Conservation (phyloP, 2,888 invertebrate species). For the Epinotia ramella region DNA sequence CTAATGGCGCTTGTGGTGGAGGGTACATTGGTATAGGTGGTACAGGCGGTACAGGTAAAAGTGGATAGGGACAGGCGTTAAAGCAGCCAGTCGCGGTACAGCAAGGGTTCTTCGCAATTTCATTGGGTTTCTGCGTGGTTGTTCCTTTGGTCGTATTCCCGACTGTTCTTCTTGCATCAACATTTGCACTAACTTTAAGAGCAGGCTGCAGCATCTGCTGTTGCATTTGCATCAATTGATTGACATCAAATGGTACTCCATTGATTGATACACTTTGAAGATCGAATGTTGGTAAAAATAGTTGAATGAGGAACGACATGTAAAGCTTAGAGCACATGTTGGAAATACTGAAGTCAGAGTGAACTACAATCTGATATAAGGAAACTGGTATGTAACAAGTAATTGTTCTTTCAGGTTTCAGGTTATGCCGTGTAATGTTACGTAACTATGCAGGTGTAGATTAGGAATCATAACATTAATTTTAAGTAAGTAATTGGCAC, state of each 20-base stretch:
- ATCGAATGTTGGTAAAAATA: conserved; percentile 10
- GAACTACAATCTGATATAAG: conserved; percentile 11
- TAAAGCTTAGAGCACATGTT: conserved; percentile 18
- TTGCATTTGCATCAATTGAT: conserved; percentile 24
- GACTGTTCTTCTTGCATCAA: not conserved
- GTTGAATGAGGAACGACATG: conserved; percentile 11
- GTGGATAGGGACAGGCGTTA: conserved; percentile 24
- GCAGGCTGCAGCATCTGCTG: not conserved
- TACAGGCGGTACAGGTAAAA: conserved; percentile 45
- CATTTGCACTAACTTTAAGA: not conserved
- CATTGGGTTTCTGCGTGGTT: not conserved
- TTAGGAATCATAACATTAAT: not conserved
- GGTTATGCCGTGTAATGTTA: not conserved
- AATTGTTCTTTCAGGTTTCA: conserved; percentile 35
- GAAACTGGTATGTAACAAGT: not conserved
- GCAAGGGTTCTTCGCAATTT: conserved; percentile 9
- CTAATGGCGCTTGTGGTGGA: conserved; percentile 53
- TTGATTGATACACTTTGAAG: conserved; percentile 24
- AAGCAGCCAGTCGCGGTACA: conserved; percentile 35
- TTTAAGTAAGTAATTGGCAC: no score
- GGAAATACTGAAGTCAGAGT: conserved; percentile 16
- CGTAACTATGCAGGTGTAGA: conserved; percentile 25
- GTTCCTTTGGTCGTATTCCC: not conserved
- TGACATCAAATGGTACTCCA: conserved; percentile 12
- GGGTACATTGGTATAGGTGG: conserved; percentile 34